Percentiles rank a stretch among this genome's conserved stretches.
Evolutionary conservation across 2,888 invertebrate species (phyloP).

Genomic region (Dasysyrphus albostriatus): DNA sequence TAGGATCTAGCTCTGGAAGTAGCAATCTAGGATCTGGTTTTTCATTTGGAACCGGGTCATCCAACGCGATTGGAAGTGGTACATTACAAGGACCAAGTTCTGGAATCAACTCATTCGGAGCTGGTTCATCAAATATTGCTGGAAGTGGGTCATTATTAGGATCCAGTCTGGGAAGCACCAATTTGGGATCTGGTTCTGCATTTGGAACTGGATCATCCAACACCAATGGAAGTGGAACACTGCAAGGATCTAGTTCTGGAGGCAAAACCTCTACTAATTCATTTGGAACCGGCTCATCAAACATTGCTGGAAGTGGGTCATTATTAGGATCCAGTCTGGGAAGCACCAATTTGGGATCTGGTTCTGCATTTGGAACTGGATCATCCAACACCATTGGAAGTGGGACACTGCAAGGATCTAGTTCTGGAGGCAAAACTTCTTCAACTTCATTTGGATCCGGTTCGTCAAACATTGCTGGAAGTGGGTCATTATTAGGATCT

Average conservation of each 20-base stretch:
- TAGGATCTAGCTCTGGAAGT: background rate
- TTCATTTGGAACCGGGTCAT: background rate
- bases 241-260: background rate
- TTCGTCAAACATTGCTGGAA: background rate
- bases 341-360: no score
- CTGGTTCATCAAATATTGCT: background rate
- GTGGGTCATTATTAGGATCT: no score
- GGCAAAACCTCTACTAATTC: background rate
- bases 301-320: background rate
- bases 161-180: background rate
- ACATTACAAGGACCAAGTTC: no score
- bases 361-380: background rate
- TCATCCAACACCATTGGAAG: background rate
- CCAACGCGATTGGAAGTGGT: no score
- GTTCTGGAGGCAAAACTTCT: background rate
- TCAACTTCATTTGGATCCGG: background rate
- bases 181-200: background rate
- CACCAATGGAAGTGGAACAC: background rate
- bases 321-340: no score
- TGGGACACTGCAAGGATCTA: no score
- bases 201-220: slow-evolving; percentile 3
- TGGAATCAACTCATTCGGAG: no score
- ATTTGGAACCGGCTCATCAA: slow-evolving; percentile 2
- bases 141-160: background rate
- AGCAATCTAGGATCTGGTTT: background rate